Conservation (phyloP, 2,888 invertebrate species). For the Spisula solida region DNA sequence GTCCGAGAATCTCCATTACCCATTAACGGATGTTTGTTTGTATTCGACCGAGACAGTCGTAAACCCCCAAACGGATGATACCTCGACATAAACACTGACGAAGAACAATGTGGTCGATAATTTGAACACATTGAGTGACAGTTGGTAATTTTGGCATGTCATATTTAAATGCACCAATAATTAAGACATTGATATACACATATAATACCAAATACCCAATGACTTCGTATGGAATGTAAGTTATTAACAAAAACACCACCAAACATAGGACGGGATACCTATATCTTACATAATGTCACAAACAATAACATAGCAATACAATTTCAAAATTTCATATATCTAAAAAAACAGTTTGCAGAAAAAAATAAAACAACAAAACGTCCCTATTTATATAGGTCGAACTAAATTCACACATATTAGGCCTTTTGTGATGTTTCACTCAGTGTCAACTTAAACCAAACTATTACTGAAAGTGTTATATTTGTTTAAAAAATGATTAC, state of each 20-base stretch:
- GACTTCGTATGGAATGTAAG: conserved; percentile 70
- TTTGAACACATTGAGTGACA: conserved; percentile 49
- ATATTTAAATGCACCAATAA: conserved; percentile 46
- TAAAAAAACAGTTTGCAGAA: conserved; percentile 21
- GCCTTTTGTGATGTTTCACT: conserved; percentile 10
- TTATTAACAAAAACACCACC: conserved; percentile 69
- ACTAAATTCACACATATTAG: conserved; percentile 22
- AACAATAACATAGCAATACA: conserved; percentile 10
- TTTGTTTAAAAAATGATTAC: not conserved
- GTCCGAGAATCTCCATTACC: conserved; percentile 32
- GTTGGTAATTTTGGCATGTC: conserved; percentile 61
- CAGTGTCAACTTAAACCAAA: not conserved
- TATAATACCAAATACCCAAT: conserved; percentile 41
- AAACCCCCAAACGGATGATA: not conserved
- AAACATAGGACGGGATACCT: conserved; percentile 64
- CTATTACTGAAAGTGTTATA: not conserved
- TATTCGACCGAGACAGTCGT: too few relatives aligned
- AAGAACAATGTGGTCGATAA: conserved; percentile 41
- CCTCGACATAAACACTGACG: conserved; percentile 19
- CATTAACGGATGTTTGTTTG: too few relatives aligned
- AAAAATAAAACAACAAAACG: not conserved
- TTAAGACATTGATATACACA: conserved; percentile 48
- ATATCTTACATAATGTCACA: conserved; percentile 40
- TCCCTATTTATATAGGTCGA: conserved; percentile 14
- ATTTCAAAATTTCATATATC: conserved; percentile 17